Evolutionary conservation across 2,888 invertebrate species (phyloP).

Genomic region (Drosophila koepferae): DNA sequence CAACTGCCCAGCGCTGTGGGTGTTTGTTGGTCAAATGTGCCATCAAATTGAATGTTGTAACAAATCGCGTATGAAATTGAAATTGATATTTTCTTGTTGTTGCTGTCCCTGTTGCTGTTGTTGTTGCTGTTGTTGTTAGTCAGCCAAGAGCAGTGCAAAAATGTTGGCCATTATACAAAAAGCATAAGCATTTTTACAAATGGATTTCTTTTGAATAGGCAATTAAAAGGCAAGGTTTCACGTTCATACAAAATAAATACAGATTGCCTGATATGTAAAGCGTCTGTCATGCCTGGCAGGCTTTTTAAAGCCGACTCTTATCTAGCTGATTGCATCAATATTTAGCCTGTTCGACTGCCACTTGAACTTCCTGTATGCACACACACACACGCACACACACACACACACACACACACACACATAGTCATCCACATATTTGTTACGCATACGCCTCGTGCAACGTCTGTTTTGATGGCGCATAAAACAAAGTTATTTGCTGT

Average conservation of each 20-base stretch:
- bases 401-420: no score
- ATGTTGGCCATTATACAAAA: slow-evolving; percentile 16
- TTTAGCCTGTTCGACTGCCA: slow-evolving; percentile 11
- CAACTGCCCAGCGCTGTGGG: slow-evolving; percentile 56
- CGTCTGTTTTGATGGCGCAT: slow-evolving; percentile 43
- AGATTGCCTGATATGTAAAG: background rate
- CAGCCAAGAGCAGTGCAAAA: slow-evolving; percentile 34
- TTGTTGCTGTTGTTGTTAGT: background rate
- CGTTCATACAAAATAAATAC: slow-evolving; percentile 29
- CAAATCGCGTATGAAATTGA: slow-evolving; percentile 66
- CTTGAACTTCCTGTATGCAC: slow-evolving; percentile 28
- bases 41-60: slow-evolving; percentile 69
- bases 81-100: slow-evolving; percentile 22
- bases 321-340: slow-evolving; percentile 47
- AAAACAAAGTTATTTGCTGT: slow-evolving; percentile 58
- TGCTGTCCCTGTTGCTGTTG: background rate
- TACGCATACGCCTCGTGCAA: slow-evolving; percentile 44
- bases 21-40: slow-evolving; percentile 71
- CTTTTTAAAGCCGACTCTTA: slow-evolving; percentile 20
- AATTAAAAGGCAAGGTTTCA: slow-evolving; percentile 55
- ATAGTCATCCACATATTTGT: background rate
- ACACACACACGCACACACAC: background rate
- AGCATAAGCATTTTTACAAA: slow-evolving; percentile 10
- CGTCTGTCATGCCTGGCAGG: slow-evolving; percentile 26
- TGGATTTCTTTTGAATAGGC: slow-evolving; percentile 36